These are phyloP conservation scores for Mus caroli DNA, from an alignment of 2,797 vertebrate species.

Conservation along the genomic window DNA sequence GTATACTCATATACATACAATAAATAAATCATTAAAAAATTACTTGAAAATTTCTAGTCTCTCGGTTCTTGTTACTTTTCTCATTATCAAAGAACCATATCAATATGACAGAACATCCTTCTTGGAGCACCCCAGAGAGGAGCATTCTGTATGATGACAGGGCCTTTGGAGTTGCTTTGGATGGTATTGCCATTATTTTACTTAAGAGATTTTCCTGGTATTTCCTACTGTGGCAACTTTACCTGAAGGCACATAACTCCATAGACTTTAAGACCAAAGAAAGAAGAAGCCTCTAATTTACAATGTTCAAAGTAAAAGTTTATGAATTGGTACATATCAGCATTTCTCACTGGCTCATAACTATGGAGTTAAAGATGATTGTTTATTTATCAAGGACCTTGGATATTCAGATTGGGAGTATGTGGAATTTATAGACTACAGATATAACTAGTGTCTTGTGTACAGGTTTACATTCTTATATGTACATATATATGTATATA, in stretches of 20 bases:
- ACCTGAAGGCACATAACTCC: not conserved
- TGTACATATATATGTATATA: too few relatives aligned
- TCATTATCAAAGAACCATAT: not conserved
- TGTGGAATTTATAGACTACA: too few relatives aligned
- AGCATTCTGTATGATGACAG: not conserved
- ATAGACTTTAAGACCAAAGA: constrained; percentile 10
- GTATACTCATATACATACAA: not conserved
- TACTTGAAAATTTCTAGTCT: not conserved
- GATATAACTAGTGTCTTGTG: too few relatives aligned
- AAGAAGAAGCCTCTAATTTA: constrained; percentile 2
- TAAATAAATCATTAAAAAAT: not conserved
- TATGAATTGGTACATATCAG: not conserved
- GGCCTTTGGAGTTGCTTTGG: not conserved
- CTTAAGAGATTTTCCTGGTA: not conserved
- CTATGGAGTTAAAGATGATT: not conserved
- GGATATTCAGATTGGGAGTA: not conserved
- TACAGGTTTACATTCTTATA: too few relatives aligned
- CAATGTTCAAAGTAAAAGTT: not conserved
- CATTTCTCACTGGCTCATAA: not conserved
- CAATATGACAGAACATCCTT: not conserved
- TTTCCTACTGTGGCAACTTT: not conserved
- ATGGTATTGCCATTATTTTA: not conserved
- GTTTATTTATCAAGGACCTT: not conserved
- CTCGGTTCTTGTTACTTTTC: not conserved
- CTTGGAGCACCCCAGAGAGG: not conserved